These are phyloP conservation scores for Pachycephala philippinensis DNA, from an alignment of 2,113 vertebrate species.

Conservation along the genomic window DNA sequence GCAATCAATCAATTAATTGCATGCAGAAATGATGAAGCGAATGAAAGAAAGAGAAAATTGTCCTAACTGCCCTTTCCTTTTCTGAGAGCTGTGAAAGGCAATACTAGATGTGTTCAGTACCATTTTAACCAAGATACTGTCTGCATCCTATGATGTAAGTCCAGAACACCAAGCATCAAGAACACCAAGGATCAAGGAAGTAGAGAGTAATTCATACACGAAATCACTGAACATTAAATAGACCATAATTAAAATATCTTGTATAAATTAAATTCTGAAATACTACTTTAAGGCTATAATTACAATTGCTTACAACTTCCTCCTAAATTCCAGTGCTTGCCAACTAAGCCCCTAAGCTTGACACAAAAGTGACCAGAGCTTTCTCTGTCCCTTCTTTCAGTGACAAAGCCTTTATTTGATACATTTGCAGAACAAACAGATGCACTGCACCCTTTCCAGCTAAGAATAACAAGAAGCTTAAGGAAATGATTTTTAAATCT, in stretches of 20 bases:
- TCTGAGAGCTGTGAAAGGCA: neutral
- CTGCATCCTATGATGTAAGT: neutral
- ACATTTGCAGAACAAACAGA: neutral
- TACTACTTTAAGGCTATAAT: neutral
- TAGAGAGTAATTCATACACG: neutral
- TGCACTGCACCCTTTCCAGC: neutral
- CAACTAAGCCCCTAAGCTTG: neutral
- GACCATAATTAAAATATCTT: neutral
- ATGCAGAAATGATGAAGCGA: neutral
- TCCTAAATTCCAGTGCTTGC: neutral
- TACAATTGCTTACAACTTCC: neutral
- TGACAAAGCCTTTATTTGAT: neutral
- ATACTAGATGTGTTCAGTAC: neutral
- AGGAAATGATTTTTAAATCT: neutral
- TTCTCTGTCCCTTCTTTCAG: neutral
- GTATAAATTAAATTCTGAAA: neutral
- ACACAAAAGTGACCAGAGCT: neutral
- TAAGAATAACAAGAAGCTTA: neutral
- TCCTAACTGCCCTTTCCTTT: neutral
- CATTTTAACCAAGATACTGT: neutral
- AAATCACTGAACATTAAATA: neutral
- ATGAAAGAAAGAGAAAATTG: neutral
- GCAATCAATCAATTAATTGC: neutral
- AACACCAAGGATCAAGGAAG: neutral
- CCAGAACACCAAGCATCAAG: neutral